Base-by-base conservation (phyloP, 2,888 invertebrate genomes). In the Metalampra italica region DNA sequence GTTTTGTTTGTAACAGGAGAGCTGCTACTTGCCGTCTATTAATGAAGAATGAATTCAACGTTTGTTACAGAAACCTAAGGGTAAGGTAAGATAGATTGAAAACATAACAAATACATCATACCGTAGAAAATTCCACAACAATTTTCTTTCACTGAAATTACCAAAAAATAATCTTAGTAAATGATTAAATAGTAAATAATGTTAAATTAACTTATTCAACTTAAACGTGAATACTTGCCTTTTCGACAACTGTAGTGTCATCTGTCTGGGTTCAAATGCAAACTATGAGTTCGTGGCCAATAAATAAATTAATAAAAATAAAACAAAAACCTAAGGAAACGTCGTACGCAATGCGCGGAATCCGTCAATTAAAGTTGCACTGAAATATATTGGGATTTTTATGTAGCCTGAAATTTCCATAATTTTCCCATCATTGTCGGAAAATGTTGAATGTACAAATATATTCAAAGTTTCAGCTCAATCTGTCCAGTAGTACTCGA, bases 141-240 rank as follows among this genome's bases (percentile, higher is more conserved):
- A 73, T 66, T 81, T 82, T 72, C 81, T 87, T 75, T 87, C 82
- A 72, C 88, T 87, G 88, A 78, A 87, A 88, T 75, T 62, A 59
- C 52, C 50, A 70, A 70, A 52, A 63, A 15, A 57, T 55, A 51
- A 38, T 49, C 46, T 49, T 48, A 41, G 49, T 39, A 53, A 50
- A 13, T 13, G 9, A 3, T 7, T 36, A 9, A 38, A 38, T 38
- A 38, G 4, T 12, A 15, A 39, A 5, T 39, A 39, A n/a, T 12
- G 8, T 39, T n/a, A 3, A 36, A 36, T n/a, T 36, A 36, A 36
- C 3, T 36, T n/a, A 40, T 13, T 38, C 29, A 9, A 46, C 22
- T 30, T 42, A 13, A 22, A 45, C 56, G 54, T 54, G 47, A 34
- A 64, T 85, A 88, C 87, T 89, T 86, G 83, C 88, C 85, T 83